Evolutionary conservation across 2,888 invertebrate genomes (phyloP).

Genomic region (Liopterus haemorrhoidalis): DNA sequence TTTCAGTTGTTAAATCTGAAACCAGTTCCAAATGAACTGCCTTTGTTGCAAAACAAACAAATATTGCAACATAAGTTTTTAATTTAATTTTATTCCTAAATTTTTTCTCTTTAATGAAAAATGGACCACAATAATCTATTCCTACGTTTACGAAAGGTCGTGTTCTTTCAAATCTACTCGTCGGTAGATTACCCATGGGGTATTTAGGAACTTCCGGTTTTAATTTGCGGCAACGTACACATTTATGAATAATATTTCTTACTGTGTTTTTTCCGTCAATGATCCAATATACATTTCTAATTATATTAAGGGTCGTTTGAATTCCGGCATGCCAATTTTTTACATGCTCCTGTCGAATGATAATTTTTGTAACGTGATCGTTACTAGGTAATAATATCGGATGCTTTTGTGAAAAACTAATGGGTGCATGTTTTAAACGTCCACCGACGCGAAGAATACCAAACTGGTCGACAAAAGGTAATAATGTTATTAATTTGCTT

Average conservation of each 20-base stretch:
- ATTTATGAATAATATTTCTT: slow-evolving; percentile 20
- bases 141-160: slow-evolving; percentile 15
- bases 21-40: slow-evolving; percentile 35
- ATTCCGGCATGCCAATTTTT: slow-evolving; percentile 26
- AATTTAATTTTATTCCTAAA: not conserved
- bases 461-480: slow-evolving; percentile 17
- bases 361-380: slow-evolving; percentile 22
- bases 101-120: slow-evolving; percentile 18
- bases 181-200: slow-evolving; percentile 16
- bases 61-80: slow-evolving; percentile 36
- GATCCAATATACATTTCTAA: slow-evolving; percentile 31
- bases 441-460: slow-evolving; percentile 27
- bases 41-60: slow-evolving; percentile 33
- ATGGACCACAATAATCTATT: slow-evolving; percentile 20
- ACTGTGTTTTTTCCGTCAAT: slow-evolving; percentile 24
- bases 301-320: slow-evolving; percentile 21
- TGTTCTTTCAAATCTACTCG: slow-evolving; percentile 1
- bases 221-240: slow-evolving; percentile 22
- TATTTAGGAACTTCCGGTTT: slow-evolving; percentile 3
- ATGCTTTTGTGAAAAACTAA: slow-evolving; percentile 23
- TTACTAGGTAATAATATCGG: slow-evolving; percentile 25
- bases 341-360: slow-evolving; percentile 20
- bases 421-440: slow-evolving; percentile 20
- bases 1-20: slow-evolving; percentile 23
- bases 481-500: not conserved